Evolutionary conservation across 2,113 vertebrate genomes (phyloP), one percentile per base, ranked within the genome.

Genomic region (Pungitius pungitius): DNA sequence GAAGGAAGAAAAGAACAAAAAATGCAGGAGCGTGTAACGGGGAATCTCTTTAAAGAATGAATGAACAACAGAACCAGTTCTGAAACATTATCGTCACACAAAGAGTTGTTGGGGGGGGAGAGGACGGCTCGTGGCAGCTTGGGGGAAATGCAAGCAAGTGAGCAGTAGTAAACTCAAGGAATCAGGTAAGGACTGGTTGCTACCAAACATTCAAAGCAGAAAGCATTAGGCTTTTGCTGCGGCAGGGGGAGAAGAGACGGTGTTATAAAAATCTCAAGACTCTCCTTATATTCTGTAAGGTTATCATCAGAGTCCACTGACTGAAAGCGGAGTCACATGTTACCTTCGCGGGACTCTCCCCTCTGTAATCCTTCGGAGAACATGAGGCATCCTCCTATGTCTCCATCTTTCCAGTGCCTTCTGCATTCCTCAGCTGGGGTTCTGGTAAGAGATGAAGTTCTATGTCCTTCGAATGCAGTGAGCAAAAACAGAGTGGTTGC

Each of bases 121-220:
- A 80, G 60, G 75, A 73, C 18, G 75, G 77, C 78, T 91, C 58
- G 78, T 82, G 78, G 86, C 76, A 84, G 81, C 79, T 84, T 76
- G 64, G 82, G 90, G 83, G 74, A 82, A 87, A 86, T 87, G 90
- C 88, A 90, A 90, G 87, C 85, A 82, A 85, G 84, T 85, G 77
- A 83, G 84, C 62, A 69, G 78, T 76, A 84, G 91, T 88, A 88
- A 91, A 87, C 86, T 87, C 83, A 80, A 79, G 77, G 83, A 80
- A 86, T 86, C 78, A 84, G 90, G 86, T 90, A 90, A 90, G 84
- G 83, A 81, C 69, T 79, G 88, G 86, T 91, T 87, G 89, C 86
- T 91, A 93, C 88, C 84, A 90, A 92, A 93, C 92, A 94, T 92
- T 94, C 91, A 93, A 85, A 93, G 91, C 93, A 92, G 82, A 91